A percentile compares a stretch with the other conserved stretches of the same genome.
Conservation (phyloP, 2,888 invertebrate species). For the Nezara viridula region DNA sequence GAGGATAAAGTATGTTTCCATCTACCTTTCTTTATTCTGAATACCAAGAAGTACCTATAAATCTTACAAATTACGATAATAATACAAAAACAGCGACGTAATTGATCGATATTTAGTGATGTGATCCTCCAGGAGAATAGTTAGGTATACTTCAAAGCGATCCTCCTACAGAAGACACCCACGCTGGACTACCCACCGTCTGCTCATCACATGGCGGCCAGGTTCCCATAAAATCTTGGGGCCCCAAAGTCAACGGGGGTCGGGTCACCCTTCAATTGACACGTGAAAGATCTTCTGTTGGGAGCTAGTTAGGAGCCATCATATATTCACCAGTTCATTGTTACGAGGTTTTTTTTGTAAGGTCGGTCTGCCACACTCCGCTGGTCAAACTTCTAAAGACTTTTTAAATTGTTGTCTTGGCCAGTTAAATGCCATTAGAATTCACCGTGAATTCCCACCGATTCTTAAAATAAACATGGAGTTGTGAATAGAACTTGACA, state of each 20-base stretch:
- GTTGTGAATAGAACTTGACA: no score
- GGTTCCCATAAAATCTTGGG: constrained; percentile 3
- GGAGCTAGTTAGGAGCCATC: not conserved
- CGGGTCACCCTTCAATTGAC: not conserved
- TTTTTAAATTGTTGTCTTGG: not conserved
- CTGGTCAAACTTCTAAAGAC: not conserved
- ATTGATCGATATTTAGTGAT: no score
- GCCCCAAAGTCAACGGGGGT: not conserved
- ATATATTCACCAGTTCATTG: not conserved
- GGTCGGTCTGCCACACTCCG: not conserved
- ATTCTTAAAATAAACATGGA: not conserved
- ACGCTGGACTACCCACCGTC: not conserved
- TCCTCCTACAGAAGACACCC: not conserved
- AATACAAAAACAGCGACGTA: no score
- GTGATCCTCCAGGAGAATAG: no score
- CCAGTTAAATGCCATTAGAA: not conserved
- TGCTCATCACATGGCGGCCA: not conserved
- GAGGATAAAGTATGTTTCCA: no score
- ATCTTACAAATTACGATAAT: no score
- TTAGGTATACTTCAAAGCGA: no score
- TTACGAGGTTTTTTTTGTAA: not conserved
- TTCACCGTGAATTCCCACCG: not conserved
- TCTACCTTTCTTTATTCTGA: no score
- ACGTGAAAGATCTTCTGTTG: not conserved
- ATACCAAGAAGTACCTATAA: no score